Base-by-base conservation (phyloP, 1,140 invertebrate genomes). In the Halesus radiatus region DNA sequence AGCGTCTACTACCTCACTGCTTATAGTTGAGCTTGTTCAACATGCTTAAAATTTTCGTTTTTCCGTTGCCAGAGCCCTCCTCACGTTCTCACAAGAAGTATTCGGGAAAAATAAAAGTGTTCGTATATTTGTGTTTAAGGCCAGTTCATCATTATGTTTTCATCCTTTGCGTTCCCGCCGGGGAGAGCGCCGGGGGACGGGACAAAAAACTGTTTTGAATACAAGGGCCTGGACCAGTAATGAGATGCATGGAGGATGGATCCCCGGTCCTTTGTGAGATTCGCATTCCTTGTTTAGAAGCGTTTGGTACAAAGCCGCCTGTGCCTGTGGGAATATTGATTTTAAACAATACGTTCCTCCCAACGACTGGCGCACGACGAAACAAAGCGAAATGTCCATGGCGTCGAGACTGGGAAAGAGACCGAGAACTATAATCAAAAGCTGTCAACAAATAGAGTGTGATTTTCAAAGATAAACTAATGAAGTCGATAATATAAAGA, bases 261-360 rank as follows among this genome's bases (percentile, higher is more conserved):
- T 37, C 32, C 32, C 32, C 32, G 32, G 62, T 66, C 62, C 62
- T 66, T 66, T 66, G 62, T 66, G 62, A 29, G 62, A 26, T 37
- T 66, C 62, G 62, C 62, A 66, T 66, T 66, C 62, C 62, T 66
- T 22, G 62, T 66, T 66, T 37, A 66, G 32, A 66, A 66, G 23
- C 23, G 1, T 37, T 66, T 37, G 32, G 23, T 32, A 37, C 32
- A 29, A 66, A 26, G 62, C 62, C 62, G 62, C 23, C 10, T 32
- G 32, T 7, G 32, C 20, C 62, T 66, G 62, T 66, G 62, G 62
- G 62, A 66, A 66, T 66, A 66, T 66, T 66, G 62, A 66, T 66
- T 37, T 66, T 66, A 66, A 66, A 66, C 62, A 66, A 66, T 66
- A 29, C 62, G 32, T 18, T 18, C n/a, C 26, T 37, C 29, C n/a